Conservation (phyloP, 2,113 vertebrate species). For the Puffinus mauretanicus region DNA sequence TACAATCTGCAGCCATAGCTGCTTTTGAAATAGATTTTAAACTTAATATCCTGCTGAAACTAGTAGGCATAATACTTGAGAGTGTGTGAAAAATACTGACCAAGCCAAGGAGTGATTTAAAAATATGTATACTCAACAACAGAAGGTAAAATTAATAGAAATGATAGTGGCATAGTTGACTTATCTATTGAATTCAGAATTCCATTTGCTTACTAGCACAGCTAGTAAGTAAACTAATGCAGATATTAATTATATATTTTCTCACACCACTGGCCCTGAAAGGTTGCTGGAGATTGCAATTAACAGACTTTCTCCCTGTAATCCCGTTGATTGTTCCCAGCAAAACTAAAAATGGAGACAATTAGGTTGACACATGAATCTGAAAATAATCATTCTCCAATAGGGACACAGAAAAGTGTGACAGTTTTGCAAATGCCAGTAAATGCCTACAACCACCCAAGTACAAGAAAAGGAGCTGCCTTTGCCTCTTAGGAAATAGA, state of each 20-base stretch:
- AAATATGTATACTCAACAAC: background rate
- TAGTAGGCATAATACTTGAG: background rate
- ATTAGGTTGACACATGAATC: background rate
- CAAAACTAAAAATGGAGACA: background rate
- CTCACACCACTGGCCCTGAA: background rate
- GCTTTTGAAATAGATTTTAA: constrained; percentile 59
- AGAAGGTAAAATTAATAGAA: constrained; percentile 20
- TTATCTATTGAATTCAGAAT: constrained; percentile 19
- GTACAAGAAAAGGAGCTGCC: background rate
- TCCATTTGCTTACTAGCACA: constrained; percentile 11
- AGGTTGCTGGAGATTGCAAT: background rate
- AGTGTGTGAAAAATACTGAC: constrained; percentile 17
- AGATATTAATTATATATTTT: background rate
- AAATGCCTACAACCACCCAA: background rate
- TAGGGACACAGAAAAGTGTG: background rate
- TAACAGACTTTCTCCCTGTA: background rate
- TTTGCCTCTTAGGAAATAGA: background rate
- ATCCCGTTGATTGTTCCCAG: background rate
- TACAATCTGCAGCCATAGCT: constrained; percentile 45
- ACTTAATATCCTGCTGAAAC: constrained; percentile 26
- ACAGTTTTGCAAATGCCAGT: background rate
- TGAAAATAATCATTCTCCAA: background rate
- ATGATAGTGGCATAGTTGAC: background rate
- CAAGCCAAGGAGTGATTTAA: background rate
- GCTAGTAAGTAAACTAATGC: constrained; percentile 15